A percentile compares a stretch with the other conserved stretches of the same genome.
These are phyloP conservation scores for Fragum fragum DNA, from an alignment of 2,888 invertebrate species.

Conservation along the genomic window DNA sequence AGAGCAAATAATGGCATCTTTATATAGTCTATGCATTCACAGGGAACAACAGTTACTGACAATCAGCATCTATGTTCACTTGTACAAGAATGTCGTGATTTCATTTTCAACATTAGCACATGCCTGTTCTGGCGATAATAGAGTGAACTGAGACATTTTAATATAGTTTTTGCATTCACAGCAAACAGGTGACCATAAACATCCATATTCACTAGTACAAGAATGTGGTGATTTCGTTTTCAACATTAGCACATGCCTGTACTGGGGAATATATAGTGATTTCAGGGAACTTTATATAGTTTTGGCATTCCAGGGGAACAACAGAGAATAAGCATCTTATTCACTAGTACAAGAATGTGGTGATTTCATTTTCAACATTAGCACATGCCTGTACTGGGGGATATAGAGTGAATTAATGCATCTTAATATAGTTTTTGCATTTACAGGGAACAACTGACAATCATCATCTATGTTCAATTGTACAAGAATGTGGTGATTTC, in stretches of 20 bases:
- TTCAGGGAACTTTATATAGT: too few relatives aligned
- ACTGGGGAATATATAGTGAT: conserved; percentile 30
- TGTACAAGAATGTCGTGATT: conserved; percentile 1
- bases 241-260: conserved; percentile 44
- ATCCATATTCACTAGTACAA: conserved; percentile 26
- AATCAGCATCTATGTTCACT: not conserved
- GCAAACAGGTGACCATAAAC: not conserved
- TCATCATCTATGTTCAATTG: not conserved
- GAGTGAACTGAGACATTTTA: not conserved
- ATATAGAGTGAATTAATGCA: not conserved
- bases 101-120: not conserved
- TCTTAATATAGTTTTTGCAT: too few relatives aligned
- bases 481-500: not conserved
- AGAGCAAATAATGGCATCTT: not conserved
- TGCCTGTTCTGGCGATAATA: not conserved
- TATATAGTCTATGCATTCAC: too few relatives aligned
- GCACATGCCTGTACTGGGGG: not conserved
- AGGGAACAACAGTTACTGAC: too few relatives aligned
- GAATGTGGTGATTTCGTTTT: conserved; percentile 19
- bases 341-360: not conserved
- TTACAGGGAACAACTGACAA: not conserved
- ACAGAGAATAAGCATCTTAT: too few relatives aligned
- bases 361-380: not conserved
- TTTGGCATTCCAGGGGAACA: too few relatives aligned
- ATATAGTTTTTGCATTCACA: not conserved